These are phyloP conservation scores for Phymatocera aterrima DNA, from an alignment of 2,888 invertebrate species.

Conservation along the genomic window DNA sequence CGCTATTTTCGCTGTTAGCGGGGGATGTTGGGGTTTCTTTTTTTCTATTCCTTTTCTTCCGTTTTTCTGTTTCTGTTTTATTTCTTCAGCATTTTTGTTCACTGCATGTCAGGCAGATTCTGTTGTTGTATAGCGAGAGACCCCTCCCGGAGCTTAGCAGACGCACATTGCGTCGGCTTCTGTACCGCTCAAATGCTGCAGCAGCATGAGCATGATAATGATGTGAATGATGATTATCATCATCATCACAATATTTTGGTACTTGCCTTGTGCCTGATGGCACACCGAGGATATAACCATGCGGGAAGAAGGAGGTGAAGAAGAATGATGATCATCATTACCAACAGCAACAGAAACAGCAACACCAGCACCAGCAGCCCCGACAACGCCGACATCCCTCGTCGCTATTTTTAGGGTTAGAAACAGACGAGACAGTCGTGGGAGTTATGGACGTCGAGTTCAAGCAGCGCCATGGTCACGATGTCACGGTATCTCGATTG, in stretches of 20 bases:
- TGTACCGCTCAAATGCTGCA: conserved; percentile 12
- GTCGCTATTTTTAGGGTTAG: conserved; percentile 36
- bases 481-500: conserved; percentile 28
- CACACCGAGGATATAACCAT: too few relatives aligned
- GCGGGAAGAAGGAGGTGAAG: too few relatives aligned
- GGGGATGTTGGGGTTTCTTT: too few relatives aligned
- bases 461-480: neutral
- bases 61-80: conserved; percentile 16
- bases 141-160: conserved; percentile 18
- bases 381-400: conserved; percentile 33
- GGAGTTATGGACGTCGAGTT: conserved; percentile 35
- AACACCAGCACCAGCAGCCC: neutral
- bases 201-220: too few relatives aligned
- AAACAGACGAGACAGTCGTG: conserved; percentile 34
- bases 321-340: too few relatives aligned
- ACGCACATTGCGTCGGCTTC: conserved; percentile 25
- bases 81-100: conserved; percentile 38
- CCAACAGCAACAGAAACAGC: neutral
- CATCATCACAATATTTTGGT: too few relatives aligned
- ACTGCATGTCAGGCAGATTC: conserved; percentile 31
- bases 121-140: neutral
- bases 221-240: too few relatives aligned
- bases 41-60: too few relatives aligned
- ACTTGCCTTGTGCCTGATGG: too few relatives aligned
- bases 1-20: conserved; percentile 39